Evolutionary conservation across 2,888 invertebrate genomes (phyloP), one percentile per base, ranked within the genome.

Genomic region (Drosophila bunnanda): DNA sequence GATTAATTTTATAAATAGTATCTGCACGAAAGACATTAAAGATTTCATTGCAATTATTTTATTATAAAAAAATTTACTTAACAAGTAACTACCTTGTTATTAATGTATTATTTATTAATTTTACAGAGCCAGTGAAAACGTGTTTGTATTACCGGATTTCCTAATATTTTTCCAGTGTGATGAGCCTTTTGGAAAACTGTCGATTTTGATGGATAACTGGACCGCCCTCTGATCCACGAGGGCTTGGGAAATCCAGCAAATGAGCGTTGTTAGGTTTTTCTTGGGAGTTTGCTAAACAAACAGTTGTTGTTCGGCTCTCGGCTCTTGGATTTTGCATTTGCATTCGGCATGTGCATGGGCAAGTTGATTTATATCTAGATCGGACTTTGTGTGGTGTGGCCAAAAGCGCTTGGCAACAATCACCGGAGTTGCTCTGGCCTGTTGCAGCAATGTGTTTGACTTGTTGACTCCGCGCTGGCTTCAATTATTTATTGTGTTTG

Each of bases 401-500:
- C 73, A 66, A 64, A 59, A 74, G 61, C 66, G 64, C 72, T 64
- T 82, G 83, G 83, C 78, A 82, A 83, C 61, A 69, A 38, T 52
- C 60, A 38, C 25, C n/a, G 39, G 36, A 30, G 60, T 55, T 61
- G 39, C 50, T 58, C 8, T 15, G 30, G 30, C 17, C 13, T 20
- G 60, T 58, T 70, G 34, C 46, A 53, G 78, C 78, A 78, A 82
- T 80, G 85, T 85, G 82, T 83, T 83, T 83, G 81, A 81, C 81
- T 83, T 82, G 85, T 81, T 82, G 82, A 85, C 85, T 85, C 75
- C 76, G 75, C 60, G 78, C 76, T 76, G 82, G 80, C 85, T 85
- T 83, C 83, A 78, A 85, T 83, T 78, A 83, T 85, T 85, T 85
- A 85, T 85, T 79, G 82, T 81, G 81, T 81, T 85, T 79, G 82